Base-by-base conservation (phyloP, 2,888 invertebrate genomes). In the Morpho helenor region DNA sequence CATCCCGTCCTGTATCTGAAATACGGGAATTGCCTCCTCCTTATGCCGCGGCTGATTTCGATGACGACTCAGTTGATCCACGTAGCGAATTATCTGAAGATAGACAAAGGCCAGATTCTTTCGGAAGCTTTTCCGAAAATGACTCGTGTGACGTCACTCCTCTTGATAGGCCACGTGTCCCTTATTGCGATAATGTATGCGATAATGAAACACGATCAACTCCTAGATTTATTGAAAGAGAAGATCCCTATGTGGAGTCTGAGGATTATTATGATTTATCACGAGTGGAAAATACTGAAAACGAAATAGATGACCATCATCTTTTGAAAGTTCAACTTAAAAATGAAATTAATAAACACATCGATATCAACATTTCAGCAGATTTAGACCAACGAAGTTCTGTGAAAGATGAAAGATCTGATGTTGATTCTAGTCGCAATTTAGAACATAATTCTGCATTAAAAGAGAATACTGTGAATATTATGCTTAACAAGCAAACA, bases 11-110 rank as follows among this genome's bases (percentile, higher is more conserved):
- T 7, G 80, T 89, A 9, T 92, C 93, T 2, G 93, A 92, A 72
- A 92, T 93, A 66, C 87, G 92, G 56, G 92, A 91, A 67, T 80
- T 93, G 22, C 91, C 91, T 44, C 91, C 91, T 58, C 91, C 91
- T 0, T 91, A 91, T 52, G 90, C 90, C 2, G 68, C 88, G 10
- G 90, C 89, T 2, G 90, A 90, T 63, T 90, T 86, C 47, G 90
- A 90, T 60, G 90, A 90, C 44, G 90, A 90, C 44, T 89, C 90
- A 0, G 82, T 89, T 8, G 89, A 84, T 10, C 90, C 90, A 41
- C 80, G 89, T 3, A 90, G 90, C 59, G 90, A 90, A 75, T 74
- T 87, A 2, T 90, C 90, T 8, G 90, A 90, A 71, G 89, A 88
- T 43, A 80, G 90, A 60, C 85, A 77, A 59, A 74, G 90, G 48